These are phyloP conservation scores for Cotesia congregata DNA, from an alignment of 2,888 invertebrate genomes.

Conservation along the genomic window DNA sequence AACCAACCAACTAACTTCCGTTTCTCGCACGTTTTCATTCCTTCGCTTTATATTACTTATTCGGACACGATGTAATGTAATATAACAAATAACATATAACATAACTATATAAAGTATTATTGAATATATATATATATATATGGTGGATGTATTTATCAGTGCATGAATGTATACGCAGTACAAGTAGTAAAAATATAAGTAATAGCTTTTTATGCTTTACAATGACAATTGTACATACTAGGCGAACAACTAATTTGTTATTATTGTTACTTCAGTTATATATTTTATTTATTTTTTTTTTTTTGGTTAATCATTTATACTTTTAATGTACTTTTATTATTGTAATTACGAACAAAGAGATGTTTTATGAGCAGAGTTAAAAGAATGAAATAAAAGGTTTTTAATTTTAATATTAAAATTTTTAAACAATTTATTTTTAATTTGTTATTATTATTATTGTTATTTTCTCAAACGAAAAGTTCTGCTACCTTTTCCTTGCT, in stretches of 20 bases:
- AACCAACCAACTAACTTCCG: slow-evolving; percentile 22
- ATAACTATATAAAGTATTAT: neutral
- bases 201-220: neutral
- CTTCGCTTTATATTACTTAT: neutral
- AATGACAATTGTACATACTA: neutral
- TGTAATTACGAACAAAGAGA: neutral
- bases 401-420: neutral
- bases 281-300: neutral
- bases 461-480: neutral
- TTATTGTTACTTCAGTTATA: neutral
- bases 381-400: neutral
- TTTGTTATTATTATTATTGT: neutral
- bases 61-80: neutral
- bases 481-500: neutral
- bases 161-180: neutral
- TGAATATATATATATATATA: neutral
- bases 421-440: neutral
- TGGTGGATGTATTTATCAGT: neutral
- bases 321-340: neutral
- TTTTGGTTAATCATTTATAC: neutral
- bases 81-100: neutral
- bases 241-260: neutral
- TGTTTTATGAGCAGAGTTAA: neutral
- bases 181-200: neutral
- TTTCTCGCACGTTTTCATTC: slow-evolving; percentile 12